Percentiles rank a stretch among this genome's conserved stretches.
Conservation (phyloP, 2,113 vertebrate genomes). For the Onychorhynchus coronatus region DNA sequence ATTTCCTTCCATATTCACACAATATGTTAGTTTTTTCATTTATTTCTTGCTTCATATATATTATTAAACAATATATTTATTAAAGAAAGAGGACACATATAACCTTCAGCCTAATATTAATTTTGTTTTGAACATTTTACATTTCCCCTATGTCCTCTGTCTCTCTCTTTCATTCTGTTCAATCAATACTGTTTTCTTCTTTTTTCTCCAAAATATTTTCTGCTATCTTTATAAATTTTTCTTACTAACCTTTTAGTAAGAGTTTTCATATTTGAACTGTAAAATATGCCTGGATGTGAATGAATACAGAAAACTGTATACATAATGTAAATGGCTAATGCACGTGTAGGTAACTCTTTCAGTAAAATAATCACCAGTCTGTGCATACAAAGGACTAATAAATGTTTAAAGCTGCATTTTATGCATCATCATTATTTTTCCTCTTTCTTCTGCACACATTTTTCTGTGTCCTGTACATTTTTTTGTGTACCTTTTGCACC, state of each 20-base stretch:
- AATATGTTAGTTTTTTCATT: not conserved
- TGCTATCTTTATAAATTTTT: not conserved
- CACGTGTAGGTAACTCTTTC: not conserved
- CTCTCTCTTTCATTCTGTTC: not conserved
- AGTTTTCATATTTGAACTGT: not conserved
- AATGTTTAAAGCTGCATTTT: not conserved
- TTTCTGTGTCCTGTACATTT: not conserved
- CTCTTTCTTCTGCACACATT: not conserved
- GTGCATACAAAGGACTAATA: not conserved
- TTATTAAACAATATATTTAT: not conserved
- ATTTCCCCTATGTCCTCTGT: not conserved
- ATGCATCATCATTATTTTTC: not conserved
- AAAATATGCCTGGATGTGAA: not conserved
- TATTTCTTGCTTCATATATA: not conserved
- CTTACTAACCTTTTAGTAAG: not conserved
- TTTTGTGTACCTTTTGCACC: fast-evolving
- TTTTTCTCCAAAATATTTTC: not conserved
- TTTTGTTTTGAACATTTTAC: not conserved
- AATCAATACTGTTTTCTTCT: not conserved
- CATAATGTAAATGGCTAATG: not conserved
- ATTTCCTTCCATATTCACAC: not conserved
- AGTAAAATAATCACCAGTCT: not conserved
- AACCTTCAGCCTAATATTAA: not conserved
- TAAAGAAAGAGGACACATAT: not conserved
- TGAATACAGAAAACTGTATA: not conserved